Base-by-base conservation (phyloP, 2,113 vertebrate species). In the Esox niger region DNA sequence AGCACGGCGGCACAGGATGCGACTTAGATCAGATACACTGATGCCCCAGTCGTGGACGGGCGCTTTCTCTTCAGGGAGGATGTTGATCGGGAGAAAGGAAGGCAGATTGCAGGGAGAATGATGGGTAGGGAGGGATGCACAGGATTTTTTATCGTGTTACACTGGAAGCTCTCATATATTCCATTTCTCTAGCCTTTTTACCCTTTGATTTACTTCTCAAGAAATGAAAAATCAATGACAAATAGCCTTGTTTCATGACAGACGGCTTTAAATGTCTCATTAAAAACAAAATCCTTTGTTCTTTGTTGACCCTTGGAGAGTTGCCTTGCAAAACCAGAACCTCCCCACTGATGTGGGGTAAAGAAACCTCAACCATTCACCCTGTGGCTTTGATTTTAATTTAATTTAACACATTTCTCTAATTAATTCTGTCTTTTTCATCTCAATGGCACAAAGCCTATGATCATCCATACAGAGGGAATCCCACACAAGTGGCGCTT, bases 401-500 rank as follows among this genome's bases (percentile, higher is more conserved):
- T 80, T 76, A 3, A 68, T 78, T 82, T 56, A 79, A 78, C 61
- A 64, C 59, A 49, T 77, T 79, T 62, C 59, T 70, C 65, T 65
- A 64, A 76, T 79, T 47, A 75, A 66, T 78, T 71, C 70, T 74
- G 61, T 77, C 79, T 81, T 74, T 75, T 73, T 49, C 70, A 58
- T 80, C 71, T 76, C 33, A 6, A 62, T 43, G 49, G 73, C 57
- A 68, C 77, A 84, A 86, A 87, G n/a, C 81, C 84, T 84, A 62
- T 86, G 84, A 86, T 89, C 85, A 82, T 54, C 57, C 82, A 68
- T 81, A 79, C 70, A 79, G 81, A 82, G 46, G 64, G 71, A n/a
- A 91, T 93, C 93, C 93, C 94, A 96, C 94, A 94, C 92, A 94
- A 92, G 91, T 89, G 89, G 90, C 84, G 77, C 82, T 82, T 78